Conservation (phyloP, 2,888 invertebrate genomes). For the Hyppa rectilinea region DNA sequence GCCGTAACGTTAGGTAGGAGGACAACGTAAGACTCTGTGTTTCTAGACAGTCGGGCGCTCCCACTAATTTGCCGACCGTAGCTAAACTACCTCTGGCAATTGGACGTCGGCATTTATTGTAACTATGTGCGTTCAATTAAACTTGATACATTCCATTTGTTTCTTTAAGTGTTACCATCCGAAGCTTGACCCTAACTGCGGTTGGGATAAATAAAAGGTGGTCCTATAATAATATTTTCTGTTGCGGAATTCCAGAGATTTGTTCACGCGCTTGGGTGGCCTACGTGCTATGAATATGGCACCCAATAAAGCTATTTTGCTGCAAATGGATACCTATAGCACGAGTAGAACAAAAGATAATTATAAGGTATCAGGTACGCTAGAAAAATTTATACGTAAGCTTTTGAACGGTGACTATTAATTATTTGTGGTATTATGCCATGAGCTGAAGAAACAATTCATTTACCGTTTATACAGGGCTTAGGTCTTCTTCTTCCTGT, state of each 20-base stretch:
- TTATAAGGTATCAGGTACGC: conserved; percentile 8
- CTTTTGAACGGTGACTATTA: too few relatives aligned
- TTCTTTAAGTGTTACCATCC: conserved; percentile 3
- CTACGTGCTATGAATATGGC: conserved; percentile 26
- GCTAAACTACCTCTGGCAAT: conserved; percentile 29
- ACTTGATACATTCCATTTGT: conserved; percentile 11
- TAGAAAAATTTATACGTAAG: too few relatives aligned
- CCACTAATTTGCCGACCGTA: conserved; percentile 44
- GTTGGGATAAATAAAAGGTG: background rate
- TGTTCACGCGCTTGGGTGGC: conserved; percentile 28
- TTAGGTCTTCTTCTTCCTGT: too few relatives aligned
- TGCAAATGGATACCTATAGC: conserved; percentile 28
- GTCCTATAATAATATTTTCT: conserved; percentile 42
- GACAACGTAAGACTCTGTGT: conserved; percentile 7
- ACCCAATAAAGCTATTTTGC: conserved; percentile 17
- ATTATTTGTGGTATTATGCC: too few relatives aligned
- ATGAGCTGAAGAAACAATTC: too few relatives aligned
- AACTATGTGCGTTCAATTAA: conserved; percentile 32
- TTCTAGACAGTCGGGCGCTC: conserved; percentile 51
- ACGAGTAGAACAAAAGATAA: conserved; percentile 17
- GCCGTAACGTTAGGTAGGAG: conserved; percentile 7
- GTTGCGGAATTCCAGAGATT: conserved; percentile 6
- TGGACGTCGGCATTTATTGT: conserved; percentile 16
- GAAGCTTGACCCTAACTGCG: conserved; percentile 2
- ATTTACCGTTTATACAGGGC: too few relatives aligned